Conservation (phyloP, 2,797 vertebrate genomes). For the Hyperoplus lanceolatus region DNA sequence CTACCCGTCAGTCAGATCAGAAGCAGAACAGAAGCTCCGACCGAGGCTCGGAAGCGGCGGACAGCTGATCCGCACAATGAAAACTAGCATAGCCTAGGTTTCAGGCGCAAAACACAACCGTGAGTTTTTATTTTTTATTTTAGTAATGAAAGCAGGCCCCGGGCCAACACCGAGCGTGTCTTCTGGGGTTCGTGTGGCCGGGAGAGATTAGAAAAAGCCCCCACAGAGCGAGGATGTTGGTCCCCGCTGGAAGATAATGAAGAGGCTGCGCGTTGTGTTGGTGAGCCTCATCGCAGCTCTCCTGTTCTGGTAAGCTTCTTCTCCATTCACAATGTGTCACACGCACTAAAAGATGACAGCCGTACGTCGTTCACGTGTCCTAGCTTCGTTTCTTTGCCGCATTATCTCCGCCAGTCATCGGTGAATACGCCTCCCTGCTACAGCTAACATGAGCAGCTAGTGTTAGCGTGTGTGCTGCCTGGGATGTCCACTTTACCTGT, state of each 20-base stretch:
- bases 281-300: conserved; percentile 88
- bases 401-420: conserved; percentile 30
- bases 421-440: conserved; percentile 38
- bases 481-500: background rate
- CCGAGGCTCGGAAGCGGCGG: conserved; percentile 42
- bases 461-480: background rate
- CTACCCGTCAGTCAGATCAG: conserved; percentile 15
- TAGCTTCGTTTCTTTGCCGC: conserved; percentile 25
- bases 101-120: conserved; percentile 13
- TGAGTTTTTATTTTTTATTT: conserved; percentile 1
- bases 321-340: background rate
- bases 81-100: conserved; percentile 48
- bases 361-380: background rate
- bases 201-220: conserved; percentile 59
- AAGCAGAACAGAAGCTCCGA: conserved; percentile 51
- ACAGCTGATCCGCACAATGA: conserved; percentile 49
- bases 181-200: conserved; percentile 46
- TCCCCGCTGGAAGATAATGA: conserved; percentile 92
- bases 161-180: conserved; percentile 7
- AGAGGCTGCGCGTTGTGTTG: conserved; percentile 88
- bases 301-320: conserved; percentile 87
- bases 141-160: background rate
- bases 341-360: background rate
- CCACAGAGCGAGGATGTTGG: conserved; percentile 89
- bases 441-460: conserved; percentile 53